Conservation (phyloP, 2,888 invertebrate genomes). For the Stramonita haemastoma region DNA sequence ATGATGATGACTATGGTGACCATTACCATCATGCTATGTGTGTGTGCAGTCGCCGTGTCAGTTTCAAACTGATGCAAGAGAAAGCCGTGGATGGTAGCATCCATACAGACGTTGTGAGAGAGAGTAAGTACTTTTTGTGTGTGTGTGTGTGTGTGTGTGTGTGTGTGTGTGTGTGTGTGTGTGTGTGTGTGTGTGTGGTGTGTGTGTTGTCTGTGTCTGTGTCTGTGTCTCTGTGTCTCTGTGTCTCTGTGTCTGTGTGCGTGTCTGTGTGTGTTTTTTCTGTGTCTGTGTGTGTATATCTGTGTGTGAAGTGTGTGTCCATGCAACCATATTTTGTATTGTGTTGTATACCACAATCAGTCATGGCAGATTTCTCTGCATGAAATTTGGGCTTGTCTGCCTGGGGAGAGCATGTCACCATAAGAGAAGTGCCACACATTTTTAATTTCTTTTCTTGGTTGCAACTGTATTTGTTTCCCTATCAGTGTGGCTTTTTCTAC, state of each 20-base stretch:
- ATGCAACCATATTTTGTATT: too few relatives aligned
- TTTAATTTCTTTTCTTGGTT: too few relatives aligned
- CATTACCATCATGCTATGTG: background rate
- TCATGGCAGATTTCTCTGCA: too few relatives aligned
- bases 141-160: slow-evolving; percentile 8
- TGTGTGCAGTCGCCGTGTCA: slow-evolving; percentile 30
- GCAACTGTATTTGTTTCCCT: too few relatives aligned
- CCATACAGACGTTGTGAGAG: slow-evolving; percentile 3
- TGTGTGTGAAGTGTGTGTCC: background rate
- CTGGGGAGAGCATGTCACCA: too few relatives aligned
- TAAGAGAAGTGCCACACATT: too few relatives aligned
- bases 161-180: background rate
- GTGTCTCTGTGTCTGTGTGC: background rate
- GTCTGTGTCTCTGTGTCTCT: background rate
- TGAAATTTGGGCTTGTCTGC: too few relatives aligned
- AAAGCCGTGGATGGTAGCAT: slow-evolving; percentile 24
- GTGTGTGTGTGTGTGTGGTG: background rate
- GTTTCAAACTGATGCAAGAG: slow-evolving; percentile 37
- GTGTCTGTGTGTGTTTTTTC: background rate
- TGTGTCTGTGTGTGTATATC: background rate
- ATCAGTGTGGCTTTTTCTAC: too few relatives aligned
- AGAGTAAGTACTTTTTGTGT: slow-evolving; percentile 29
- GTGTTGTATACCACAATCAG: too few relatives aligned
- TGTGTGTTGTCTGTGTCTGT: background rate
- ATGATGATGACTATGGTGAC: background rate